These are phyloP conservation scores for Ptilonorhynchus violaceus DNA, from an alignment of 2,113 vertebrate species.

Conservation along the genomic window DNA sequence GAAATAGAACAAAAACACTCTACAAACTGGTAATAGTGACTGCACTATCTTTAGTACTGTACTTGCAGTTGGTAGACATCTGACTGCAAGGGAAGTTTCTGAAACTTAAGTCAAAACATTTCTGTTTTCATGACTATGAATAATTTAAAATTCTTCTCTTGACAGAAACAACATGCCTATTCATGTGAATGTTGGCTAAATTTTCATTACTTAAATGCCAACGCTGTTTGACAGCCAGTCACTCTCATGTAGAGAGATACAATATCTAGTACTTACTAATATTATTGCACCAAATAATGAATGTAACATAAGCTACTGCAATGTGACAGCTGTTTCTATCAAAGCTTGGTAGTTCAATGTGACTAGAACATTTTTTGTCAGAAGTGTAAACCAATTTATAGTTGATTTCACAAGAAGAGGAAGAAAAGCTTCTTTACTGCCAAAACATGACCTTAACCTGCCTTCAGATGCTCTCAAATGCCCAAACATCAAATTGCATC, in stretches of 20 bases:
- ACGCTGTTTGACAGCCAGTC: neutral
- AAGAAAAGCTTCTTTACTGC: neutral
- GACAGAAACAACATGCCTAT: neutral
- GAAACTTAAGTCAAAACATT: neutral
- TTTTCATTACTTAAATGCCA: neutral
- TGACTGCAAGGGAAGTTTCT: neutral
- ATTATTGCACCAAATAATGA: neutral
- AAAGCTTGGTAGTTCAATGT: neutral
- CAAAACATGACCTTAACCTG: neutral
- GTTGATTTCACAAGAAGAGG: neutral
- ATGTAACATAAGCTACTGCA: neutral
- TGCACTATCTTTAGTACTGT: neutral
- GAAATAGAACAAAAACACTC: neutral
- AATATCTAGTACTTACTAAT: neutral
- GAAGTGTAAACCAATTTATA: neutral
- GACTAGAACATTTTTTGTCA: neutral
- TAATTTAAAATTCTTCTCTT: neutral
- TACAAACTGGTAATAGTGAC: neutral
- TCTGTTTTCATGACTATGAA: neutral
- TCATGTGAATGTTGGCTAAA: neutral
- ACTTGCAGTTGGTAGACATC: neutral
- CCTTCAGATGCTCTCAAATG: neutral
- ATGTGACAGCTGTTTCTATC: neutral
- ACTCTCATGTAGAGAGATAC: neutral
- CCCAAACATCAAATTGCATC: neutral